phyloP scores from a whole-genome alignment of 1,140 invertebrate genomes.

The Sycobia sp. region DNA sequence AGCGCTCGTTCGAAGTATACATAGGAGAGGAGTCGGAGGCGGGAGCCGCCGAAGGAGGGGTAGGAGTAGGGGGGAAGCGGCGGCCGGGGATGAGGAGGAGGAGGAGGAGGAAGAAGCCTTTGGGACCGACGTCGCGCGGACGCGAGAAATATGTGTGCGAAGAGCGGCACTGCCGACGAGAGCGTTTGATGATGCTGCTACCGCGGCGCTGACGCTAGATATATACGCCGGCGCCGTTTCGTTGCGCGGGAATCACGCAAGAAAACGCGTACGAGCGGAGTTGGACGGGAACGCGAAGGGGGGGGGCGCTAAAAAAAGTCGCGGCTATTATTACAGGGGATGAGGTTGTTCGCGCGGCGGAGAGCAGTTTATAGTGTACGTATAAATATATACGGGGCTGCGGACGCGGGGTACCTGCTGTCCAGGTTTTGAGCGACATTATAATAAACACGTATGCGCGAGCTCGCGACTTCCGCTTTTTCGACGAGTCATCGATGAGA shows the following conservation, averaged over 20 bases:
- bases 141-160: too few relatives aligned
- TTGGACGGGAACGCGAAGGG: too few relatives aligned
- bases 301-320: too few relatives aligned
- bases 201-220: too few relatives aligned
- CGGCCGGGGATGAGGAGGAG: not conserved
- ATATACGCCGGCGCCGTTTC: not conserved
- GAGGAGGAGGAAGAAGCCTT: not conserved
- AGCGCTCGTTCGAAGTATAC: not conserved
- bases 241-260: not conserved
- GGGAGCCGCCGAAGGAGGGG: conserved; percentile 35
- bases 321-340: too few relatives aligned
- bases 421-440: not conserved
- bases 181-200: too few relatives aligned
- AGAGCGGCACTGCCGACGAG: too few relatives aligned
- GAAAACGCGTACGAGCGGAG: not conserved
- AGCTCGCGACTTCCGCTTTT: not conserved
- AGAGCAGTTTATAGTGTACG: too few relatives aligned
- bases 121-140: too few relatives aligned
- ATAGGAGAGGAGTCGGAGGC: conserved; percentile 24
- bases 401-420: not conserved
- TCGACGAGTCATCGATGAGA: not conserved
- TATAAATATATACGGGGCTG: too few relatives aligned
- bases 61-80: too few relatives aligned
- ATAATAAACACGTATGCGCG: not conserved
- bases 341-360: too few relatives aligned